Evolutionary conservation across 2,113 vertebrate species (phyloP), one percentile per base, ranked within the genome.

Genomic region (Scalopus aquaticus): DNA sequence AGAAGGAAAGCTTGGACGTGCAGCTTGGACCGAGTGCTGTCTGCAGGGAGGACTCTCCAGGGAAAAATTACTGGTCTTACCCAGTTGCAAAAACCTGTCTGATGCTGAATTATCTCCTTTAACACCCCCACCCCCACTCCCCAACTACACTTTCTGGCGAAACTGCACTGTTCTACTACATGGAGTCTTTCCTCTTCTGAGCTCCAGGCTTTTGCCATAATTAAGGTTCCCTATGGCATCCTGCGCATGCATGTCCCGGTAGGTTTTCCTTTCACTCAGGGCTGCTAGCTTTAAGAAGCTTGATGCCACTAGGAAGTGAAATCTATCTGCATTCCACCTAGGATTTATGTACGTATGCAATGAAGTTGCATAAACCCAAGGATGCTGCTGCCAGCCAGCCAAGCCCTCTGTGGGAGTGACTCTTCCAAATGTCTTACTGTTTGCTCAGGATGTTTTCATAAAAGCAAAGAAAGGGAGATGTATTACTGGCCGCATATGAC

Each of bases 181-280:
- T 67, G 76, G 30, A 65, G 19, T 58, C 93, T 89, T 91, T 94
- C 67, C 88, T 88, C 82, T 91, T 88, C 62, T 58, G 39, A 58
- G n/a, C 70, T 80, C 44, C 51, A 79, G 49, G 9, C 54, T 76
- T 78, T 70, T 72, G 44, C 82, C 58, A 30, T 60, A 83, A 83
- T 83, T 94, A 85, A 73, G 35, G 76, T 91, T 90, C 58, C 26
- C 67, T 84, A 92, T 67, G 4, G 2, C 10, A 35, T 30, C 1
- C 0, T 87, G 90, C 4, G 82, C 30, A 12, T 7, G 30, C 39
- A 11, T 24, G 70, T 78, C 42, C 69, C 62, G 32, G 20, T 22
- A 30, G 73, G 77, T 28, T 35, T 24, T 1, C 32, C 81, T 86
- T 81, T 90, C 46, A 67, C 46, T 73, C 54, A 3, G 44, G 39